Conservation (phyloP, 2,113 vertebrate species). For the Calidris pugnax region DNA sequence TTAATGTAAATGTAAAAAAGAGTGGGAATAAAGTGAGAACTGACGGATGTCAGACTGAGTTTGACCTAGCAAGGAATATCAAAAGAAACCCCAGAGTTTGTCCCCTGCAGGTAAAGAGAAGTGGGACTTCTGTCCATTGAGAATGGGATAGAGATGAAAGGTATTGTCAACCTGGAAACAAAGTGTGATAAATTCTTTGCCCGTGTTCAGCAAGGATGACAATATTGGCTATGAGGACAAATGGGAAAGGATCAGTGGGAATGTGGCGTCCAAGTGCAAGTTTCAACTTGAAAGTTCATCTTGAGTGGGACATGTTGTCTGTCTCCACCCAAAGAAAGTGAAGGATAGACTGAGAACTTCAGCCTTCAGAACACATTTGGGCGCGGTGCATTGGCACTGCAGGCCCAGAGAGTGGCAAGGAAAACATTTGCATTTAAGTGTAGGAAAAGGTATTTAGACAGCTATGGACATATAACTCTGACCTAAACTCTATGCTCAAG, state of each 20-base stretch:
- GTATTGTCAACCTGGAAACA: background rate
- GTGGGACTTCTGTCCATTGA: background rate
- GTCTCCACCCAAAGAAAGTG: background rate
- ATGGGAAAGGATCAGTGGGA: background rate
- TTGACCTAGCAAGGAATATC: background rate
- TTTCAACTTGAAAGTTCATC: background rate
- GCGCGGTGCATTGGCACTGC: background rate
- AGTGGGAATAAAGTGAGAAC: background rate
- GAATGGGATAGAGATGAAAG: background rate
- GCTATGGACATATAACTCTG: background rate
- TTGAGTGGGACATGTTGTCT: too few relatives aligned
- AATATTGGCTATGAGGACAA: background rate
- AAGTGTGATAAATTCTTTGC: background rate
- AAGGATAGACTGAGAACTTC: background rate
- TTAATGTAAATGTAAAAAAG: background rate
- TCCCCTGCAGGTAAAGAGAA: background rate
- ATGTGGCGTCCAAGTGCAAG: background rate
- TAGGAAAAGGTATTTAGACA: background rate
- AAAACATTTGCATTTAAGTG: background rate
- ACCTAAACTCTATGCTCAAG: background rate
- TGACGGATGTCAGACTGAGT: background rate
- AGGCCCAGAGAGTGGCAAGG: background rate
- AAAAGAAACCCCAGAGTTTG: background rate
- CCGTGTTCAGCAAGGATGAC: background rate
- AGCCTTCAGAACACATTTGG: background rate